Base-by-base conservation (phyloP, 2,888 invertebrate species). In the Mimumesa dahlbomi region DNA sequence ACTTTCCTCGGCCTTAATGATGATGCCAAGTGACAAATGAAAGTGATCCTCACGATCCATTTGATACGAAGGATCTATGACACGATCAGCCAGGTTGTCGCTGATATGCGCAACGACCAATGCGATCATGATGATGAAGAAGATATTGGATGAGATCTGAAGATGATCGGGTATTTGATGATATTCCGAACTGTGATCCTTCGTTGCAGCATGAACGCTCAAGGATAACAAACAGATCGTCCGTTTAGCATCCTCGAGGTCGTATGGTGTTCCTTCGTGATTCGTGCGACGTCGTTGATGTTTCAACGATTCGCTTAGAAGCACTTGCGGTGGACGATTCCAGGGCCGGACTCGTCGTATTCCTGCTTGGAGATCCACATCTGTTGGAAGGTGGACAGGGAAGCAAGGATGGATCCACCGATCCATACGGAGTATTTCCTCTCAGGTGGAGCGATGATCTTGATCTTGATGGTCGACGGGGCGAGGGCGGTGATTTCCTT, bases 381-480 rank as follows among this genome's bases (percentile, higher is more conserved):
- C 90, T 95, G 96, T 89, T 96, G 95, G 93, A 97, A 94, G 89
- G 95, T 95, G 88, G 95, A 94, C 83, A 97, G 91, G 19, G 97
- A 96, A 63, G 97, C 97, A 88, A 98, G 92, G 92, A 98, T 98
- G 90, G 98, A 98, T 82, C 98, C 98, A 90, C 98, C 98, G 93
- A 98, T 98, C 97, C 97, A 98, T 83, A 97, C 97, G 87, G 97
- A 97, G 93, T 98, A 98, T 91, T 98, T 98, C 90, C 98, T 93
- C 93, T 97, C 97, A 78, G 97, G 97, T 69, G 97, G 97, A 83
- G 97, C 97, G 91, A 97, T 97, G 92, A 97, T 96, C 93, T 96
- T 97, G 92, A 96, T 96, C 92, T 96, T 97, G 93, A 96, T 97
- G 90, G 96, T 96, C 79, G 95, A 94, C 86, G 96, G 97, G 81